phyloP scores from a whole-genome alignment of 2,113 vertebrate genomes.

The Scortum barcoo region DNA sequence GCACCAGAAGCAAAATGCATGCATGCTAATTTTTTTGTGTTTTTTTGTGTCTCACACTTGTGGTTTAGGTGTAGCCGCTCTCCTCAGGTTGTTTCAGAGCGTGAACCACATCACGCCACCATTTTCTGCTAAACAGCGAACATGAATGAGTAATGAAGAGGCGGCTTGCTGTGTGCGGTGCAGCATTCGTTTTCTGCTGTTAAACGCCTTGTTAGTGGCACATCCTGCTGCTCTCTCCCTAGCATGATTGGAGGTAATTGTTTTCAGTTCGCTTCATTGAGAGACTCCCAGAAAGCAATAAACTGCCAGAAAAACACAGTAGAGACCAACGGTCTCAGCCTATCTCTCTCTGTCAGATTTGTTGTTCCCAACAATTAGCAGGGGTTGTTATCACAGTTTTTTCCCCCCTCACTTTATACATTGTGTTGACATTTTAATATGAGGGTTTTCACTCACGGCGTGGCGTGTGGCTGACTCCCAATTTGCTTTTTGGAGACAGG shows the following conservation, averaged over 20 bases:
- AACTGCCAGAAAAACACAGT: conserved; percentile 36
- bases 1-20: neutral
- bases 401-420: neutral
- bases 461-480: neutral
- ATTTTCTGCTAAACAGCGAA: conserved; percentile 10
- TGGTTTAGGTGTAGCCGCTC: neutral
- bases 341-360: conserved; percentile 49
- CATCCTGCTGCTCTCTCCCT: conserved; percentile 41
- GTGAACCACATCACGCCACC: neutral
- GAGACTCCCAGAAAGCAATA: conserved; percentile 54
- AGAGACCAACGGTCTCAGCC: neutral
- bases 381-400: neutral
- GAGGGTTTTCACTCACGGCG: neutral
- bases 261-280: conserved; percentile 58
- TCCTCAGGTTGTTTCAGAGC: conserved; percentile 18
- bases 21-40: conserved; percentile 24
- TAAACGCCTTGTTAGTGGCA: conserved; percentile 75
- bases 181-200: conserved; percentile 49
- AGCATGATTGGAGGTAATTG: conserved; percentile 59
- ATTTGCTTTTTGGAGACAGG: neutral
- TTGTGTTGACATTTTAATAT: neutral
- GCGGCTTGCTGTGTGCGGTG: conserved; percentile 41
- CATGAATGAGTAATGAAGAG: conserved; percentile 70
- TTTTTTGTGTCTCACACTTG: neutral
- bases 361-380: conserved; percentile 46